These are phyloP conservation scores for Dendrolimus kikuchii DNA, from an alignment of 1,140 invertebrate species.

Conservation along the genomic window DNA sequence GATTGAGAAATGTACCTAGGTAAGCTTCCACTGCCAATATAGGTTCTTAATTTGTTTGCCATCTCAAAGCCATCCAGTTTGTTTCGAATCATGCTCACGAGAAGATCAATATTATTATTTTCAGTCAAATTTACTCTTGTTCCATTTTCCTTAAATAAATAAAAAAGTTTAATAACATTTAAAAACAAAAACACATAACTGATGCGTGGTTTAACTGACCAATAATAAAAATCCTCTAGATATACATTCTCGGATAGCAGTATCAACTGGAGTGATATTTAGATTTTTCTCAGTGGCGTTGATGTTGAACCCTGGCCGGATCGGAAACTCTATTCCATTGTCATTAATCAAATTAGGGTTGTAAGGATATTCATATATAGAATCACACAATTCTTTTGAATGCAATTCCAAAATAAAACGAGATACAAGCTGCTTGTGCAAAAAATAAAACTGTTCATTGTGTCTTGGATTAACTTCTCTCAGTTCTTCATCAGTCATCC, in stretches of 20 bases:
- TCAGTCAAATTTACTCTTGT: constrained; percentile 37
- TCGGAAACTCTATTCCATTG: constrained; percentile 52
- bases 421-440: constrained; percentile 75
- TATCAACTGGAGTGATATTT: constrained; percentile 46
- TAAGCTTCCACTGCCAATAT: constrained; percentile 41
- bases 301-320: constrained; percentile 29
- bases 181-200: not conserved
- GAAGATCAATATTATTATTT: constrained; percentile 42
- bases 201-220: constrained; percentile 22
- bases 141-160: constrained; percentile 38
- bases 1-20: too few species aligned
- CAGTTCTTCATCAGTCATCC: constrained; percentile 73
- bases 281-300: constrained; percentile 39
- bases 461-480: constrained; percentile 73
- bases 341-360: constrained; percentile 49
- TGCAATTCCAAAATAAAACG: constrained; percentile 79
- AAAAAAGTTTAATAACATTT: not conserved
- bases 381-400: constrained; percentile 2
- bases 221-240: constrained; percentile 46
- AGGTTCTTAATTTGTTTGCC: constrained; percentile 42
- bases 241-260: constrained; percentile 51
- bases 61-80: constrained; percentile 43
- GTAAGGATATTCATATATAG: constrained; percentile 30
- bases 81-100: constrained; percentile 45
- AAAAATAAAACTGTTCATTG: constrained; percentile 74